A percentile compares a stretch with the other conserved stretches of the same genome.
Conservation (phyloP, 2,888 invertebrate species). For the Mycogona germanica region DNA sequence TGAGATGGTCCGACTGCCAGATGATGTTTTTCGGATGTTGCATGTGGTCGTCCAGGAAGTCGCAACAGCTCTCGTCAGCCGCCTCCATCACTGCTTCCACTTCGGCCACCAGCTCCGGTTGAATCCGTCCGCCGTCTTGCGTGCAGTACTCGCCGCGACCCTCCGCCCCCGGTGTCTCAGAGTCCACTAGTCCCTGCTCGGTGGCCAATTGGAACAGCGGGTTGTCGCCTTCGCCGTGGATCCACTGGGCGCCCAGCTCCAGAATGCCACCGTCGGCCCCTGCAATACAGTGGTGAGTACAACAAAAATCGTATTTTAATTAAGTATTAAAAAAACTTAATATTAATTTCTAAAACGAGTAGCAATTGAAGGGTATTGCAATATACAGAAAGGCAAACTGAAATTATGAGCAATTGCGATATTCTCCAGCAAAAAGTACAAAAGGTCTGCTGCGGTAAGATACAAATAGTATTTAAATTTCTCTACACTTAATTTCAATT, state of each 20-base stretch:
- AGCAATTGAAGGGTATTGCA: no score
- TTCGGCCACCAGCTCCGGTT: constrained; percentile 37
- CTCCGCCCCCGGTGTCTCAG: background rate
- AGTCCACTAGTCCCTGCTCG: constrained; percentile 1
- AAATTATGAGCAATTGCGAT: no score
- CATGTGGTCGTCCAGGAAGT: constrained; percentile 12
- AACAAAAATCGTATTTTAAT: no score
- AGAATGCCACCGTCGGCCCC: constrained; percentile 32
- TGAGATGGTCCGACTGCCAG: constrained; percentile 19
- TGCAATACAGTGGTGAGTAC: no score
- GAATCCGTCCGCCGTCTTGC: constrained; percentile 24
- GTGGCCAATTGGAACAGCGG: constrained; percentile 66
- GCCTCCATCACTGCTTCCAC: constrained; percentile 40
- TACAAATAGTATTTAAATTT: no score
- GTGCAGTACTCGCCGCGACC: constrained; percentile 16
- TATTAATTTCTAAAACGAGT: no score
- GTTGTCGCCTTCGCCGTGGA: constrained; percentile 81
- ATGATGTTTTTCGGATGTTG: constrained; percentile 11
- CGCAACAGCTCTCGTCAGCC: constrained; percentile 37
- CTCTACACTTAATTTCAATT: no score
- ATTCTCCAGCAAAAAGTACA: no score
- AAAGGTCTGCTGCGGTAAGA: no score
- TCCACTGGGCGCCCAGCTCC: constrained; percentile 87
- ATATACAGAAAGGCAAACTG: no score
- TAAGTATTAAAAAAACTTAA: no score